Evolutionary conservation across 2,113 vertebrate species (phyloP), one percentile per base, ranked within the genome.

Genomic region (Ranitomeya variabilis): DNA sequence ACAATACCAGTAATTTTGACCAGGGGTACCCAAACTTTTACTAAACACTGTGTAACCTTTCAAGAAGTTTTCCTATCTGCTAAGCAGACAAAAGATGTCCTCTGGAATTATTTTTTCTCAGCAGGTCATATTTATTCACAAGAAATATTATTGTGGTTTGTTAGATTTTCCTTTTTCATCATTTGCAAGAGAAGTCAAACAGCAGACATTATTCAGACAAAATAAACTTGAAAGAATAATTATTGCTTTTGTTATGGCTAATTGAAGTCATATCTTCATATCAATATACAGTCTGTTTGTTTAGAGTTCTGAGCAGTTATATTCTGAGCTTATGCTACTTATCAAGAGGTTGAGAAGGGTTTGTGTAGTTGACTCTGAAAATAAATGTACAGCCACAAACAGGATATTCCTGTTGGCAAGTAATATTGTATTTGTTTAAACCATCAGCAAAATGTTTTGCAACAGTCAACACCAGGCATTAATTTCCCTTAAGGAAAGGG

Each of bases 361-460:
- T 85, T 85, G 51, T 89, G 52, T 18, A 89, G 73, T 84, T 85
- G 80, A 79, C 74, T 89, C 74, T 78, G 73, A 18, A 89, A 89
- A 89, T 62, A 51, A 89, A 89, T 85, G 74, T 79, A 79, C 37
- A 31, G 73, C 81, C 87, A 85, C 82, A 89, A 89, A 89, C 87
- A 89, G 87, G 87, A 85, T 89, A 69, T 89, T 89, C 87, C 87
- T 84, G 87, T 89, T 89, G 87, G 87, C 87, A 79, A 59, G 60
- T 45, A 60, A 84, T 82, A 59, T 69, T 69, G 23, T 89, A 57
- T 89, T 89, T 89, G 73, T 89, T 89, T 89, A 89, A 89, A 89
- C 37, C 71, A 89, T 78, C 71, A 78, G 71, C 23, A 79, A 66
- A 67, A 85, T 84, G 60, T 79, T 83, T 57, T 85, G 71, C 73